Conservation (phyloP, 2,888 invertebrate genomes). For the Spodoptera littoralis region DNA sequence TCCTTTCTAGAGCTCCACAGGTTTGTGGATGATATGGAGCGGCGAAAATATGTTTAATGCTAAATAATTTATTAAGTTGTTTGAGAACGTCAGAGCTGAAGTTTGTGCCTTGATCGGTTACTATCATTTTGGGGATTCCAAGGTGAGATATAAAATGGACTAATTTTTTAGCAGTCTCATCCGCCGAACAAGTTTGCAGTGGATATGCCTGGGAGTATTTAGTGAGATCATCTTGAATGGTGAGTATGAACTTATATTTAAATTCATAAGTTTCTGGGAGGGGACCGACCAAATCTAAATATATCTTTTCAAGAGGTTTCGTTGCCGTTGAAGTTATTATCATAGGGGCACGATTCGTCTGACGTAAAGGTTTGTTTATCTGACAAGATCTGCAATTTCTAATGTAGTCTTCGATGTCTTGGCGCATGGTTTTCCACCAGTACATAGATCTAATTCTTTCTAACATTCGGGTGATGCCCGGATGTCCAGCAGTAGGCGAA, state of each 20-base stretch:
- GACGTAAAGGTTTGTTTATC: slow-evolving; percentile 5
- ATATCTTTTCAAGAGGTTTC: too few relatives aligned
- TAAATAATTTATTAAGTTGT: too few relatives aligned
- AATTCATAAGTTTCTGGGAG: too few relatives aligned
- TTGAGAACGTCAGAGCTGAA: too few relatives aligned
- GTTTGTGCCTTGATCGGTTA: not conserved
- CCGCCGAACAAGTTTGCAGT: not conserved
- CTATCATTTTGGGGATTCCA: not conserved
- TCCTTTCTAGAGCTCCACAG: too few relatives aligned
- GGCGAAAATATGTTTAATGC: too few relatives aligned
- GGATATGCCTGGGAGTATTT: slow-evolving; percentile 5
- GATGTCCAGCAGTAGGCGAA: too few relatives aligned
- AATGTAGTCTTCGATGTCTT: not conserved
- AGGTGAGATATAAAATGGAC: slow-evolving; percentile 4
- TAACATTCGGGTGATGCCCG: too few relatives aligned
- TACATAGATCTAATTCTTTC: too few relatives aligned
- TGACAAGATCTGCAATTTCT: not conserved
- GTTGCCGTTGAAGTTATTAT: not conserved
- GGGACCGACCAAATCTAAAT: too few relatives aligned
- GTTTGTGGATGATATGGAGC: too few relatives aligned
- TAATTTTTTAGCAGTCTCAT: slow-evolving; percentile 3
- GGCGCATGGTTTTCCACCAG: too few relatives aligned
- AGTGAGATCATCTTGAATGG: slow-evolving; percentile 2
- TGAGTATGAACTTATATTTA: slow-evolving; percentile 5
- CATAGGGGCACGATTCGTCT: slow-evolving; percentile 1